phyloP scores from a whole-genome alignment of 2,888 invertebrate genomes.

The Pristionchus japonicus region DNA sequence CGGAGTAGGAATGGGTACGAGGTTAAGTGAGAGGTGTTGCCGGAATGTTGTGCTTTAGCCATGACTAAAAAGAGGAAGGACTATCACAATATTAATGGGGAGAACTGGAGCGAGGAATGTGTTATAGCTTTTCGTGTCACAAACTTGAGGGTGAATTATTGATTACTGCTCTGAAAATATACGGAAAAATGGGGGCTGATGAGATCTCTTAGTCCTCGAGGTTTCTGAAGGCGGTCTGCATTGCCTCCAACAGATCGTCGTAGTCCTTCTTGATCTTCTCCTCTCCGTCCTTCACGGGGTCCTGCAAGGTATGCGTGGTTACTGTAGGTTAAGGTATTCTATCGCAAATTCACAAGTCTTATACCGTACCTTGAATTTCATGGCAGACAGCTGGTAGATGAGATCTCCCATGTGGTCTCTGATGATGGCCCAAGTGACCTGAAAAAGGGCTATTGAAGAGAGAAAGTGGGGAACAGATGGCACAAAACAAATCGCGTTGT shows the following conservation, averaged over 20 bases:
- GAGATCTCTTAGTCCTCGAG: slow-evolving; percentile 87
- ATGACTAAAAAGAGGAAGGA: slow-evolving; percentile 3
- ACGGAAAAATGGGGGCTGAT: background rate
- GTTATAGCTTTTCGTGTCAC: slow-evolving; percentile 34
- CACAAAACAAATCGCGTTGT: too few species aligned
- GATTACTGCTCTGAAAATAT: slow-evolving; percentile 12
- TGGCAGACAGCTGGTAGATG: slow-evolving; percentile 95
- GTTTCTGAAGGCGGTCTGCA: slow-evolving; percentile 97
- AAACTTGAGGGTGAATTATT: slow-evolving; percentile 17
- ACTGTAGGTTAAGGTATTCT: background rate
- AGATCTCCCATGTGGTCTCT: slow-evolving; percentile 96
- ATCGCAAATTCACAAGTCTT: background rate
- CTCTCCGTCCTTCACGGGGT: slow-evolving; percentile 98
- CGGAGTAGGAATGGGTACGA: background rate
- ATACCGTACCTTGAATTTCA: slow-evolving; percentile 93
- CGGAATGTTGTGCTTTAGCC: background rate
- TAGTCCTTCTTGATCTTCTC: slow-evolving; percentile 96
- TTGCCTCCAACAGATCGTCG: slow-evolving; percentile 95
- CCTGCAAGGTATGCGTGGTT: slow-evolving; percentile 79
- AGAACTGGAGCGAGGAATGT: slow-evolving; percentile 8
- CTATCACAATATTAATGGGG: slow-evolving; percentile 21
- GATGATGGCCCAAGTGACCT: slow-evolving; percentile 96
- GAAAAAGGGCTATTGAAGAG: background rate
- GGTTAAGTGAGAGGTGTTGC: background rate
- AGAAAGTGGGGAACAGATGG: background rate